Evolutionary conservation across 2,113 vertebrate species (phyloP).

Genomic region (Triplophysa tibetana): DNA sequence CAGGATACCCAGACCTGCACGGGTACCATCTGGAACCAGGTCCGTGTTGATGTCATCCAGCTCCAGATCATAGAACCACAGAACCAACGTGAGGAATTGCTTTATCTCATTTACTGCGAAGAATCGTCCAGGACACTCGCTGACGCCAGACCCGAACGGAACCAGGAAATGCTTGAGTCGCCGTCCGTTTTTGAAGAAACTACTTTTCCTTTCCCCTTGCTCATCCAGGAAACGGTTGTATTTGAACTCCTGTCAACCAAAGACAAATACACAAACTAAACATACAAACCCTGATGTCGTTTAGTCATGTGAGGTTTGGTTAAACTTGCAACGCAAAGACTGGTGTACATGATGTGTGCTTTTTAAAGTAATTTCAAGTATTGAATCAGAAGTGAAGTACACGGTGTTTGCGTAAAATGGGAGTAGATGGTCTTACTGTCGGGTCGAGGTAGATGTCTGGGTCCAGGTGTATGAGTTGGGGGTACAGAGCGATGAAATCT

Average conservation of each 20-base stretch:
- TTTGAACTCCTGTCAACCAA: conserved; percentile 57
- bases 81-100: conserved; percentile 53
- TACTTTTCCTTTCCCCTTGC: conserved; percentile 45
- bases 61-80: conserved; percentile 60
- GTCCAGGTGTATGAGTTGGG: conserved; percentile 62
- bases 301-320: neutral
- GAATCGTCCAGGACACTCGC: conserved; percentile 64
- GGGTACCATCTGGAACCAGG: conserved; percentile 50
- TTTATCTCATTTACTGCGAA: conserved; percentile 65
- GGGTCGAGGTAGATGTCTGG: conserved; percentile 61
- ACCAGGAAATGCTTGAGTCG: conserved; percentile 56
- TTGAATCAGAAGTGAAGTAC: too few relatives aligned
- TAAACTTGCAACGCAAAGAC: neutral
- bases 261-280: neutral
- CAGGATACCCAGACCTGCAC: conserved; percentile 61
- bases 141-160: conserved; percentile 63
- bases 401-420: too few relatives aligned
- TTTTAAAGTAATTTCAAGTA: too few relatives aligned
- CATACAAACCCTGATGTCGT: neutral
- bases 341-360: neutral
- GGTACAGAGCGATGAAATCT: conserved; percentile 62
- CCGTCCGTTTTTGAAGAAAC: conserved; percentile 61
- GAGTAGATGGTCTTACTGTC: conserved; percentile 42
- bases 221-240: conserved; percentile 62
- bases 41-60: conserved; percentile 18